phyloP scores from a whole-genome alignment of 2,797 vertebrate genomes.

The Zalophus californianus region DNA sequence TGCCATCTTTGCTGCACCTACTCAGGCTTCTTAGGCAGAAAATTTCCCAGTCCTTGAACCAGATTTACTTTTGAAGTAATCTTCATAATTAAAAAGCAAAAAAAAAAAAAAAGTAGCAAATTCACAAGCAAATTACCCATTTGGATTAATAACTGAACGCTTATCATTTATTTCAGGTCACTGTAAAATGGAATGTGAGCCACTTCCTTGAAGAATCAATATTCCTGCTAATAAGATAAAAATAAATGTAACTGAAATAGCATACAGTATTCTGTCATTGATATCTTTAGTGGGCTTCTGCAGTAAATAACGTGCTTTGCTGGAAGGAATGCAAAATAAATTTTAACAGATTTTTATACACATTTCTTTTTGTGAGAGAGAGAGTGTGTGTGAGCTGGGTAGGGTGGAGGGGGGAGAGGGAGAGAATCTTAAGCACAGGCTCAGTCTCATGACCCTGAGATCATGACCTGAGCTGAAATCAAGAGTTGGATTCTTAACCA shows the following conservation, averaged over 20 bases:
- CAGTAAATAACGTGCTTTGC: not conserved
- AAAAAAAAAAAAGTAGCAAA: not conserved
- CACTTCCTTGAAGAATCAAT: conserved; percentile 58
- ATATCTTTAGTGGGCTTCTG: not conserved
- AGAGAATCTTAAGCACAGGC: not conserved
- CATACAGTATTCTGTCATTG: not conserved
- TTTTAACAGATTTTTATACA: not conserved
- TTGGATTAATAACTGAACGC: conserved; percentile 16
- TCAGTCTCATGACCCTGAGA: not conserved
- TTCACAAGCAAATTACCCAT: not conserved
- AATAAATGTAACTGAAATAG: conserved; percentile 56
- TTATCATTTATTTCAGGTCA: conserved; percentile 72
- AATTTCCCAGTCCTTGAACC: not conserved
- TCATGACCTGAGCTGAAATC: not conserved
- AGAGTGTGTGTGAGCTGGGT: not conserved
- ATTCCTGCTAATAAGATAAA: conserved; percentile 56
- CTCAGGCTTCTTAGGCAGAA: not conserved
- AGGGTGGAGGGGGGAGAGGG: not conserved
- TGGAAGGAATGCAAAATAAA: not conserved
- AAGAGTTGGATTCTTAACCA: not conserved
- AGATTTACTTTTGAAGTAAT: not conserved
- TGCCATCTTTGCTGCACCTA: not conserved
- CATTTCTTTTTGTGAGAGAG: not conserved
- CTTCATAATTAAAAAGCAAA: not conserved
- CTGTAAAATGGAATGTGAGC: not conserved